phyloP scores from a whole-genome alignment of 1,140 invertebrate genomes.

The Melitaea cinxia region DNA sequence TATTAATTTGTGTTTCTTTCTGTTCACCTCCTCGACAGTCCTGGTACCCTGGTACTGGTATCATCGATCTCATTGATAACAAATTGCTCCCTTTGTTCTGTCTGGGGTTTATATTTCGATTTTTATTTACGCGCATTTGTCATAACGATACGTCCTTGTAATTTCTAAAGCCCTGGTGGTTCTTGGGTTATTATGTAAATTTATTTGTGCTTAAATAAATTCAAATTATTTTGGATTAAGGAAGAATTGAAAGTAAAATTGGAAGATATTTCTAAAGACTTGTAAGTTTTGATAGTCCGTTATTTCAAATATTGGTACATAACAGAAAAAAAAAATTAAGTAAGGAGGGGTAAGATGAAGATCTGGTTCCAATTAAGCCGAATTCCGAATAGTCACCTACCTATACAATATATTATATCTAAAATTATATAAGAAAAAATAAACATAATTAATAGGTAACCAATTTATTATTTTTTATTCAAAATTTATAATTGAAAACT shows the following conservation, averaged over 20 bases:
- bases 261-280: no score
- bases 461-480: background rate
- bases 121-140: slow-evolving; percentile 51
- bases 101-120: slow-evolving; percentile 33
- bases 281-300: no score
- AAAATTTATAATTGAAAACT: background rate
- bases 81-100: slow-evolving; percentile 75
- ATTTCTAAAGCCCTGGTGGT: slow-evolving; percentile 28
- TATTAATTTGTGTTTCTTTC: slow-evolving; percentile 77
- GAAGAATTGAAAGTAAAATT: no score
- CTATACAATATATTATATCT: no score
- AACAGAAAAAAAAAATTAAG: background rate
- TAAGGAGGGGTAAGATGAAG: no score
- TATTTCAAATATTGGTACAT: no score
- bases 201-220: background rate
- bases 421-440: no score
- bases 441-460: background rate
- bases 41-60: slow-evolving; percentile 58
- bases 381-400: no score
- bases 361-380: no score
- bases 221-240: background rate
- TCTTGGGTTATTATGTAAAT: slow-evolving; percentile 5
- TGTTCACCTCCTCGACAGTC: slow-evolving; percentile 57
- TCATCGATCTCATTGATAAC: slow-evolving; percentile 72
- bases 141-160: slow-evolving; percentile 30